These are phyloP conservation scores for Lucilia cuprina DNA, from an alignment of 1,140 invertebrate genomes.

Conservation along the genomic window DNA sequence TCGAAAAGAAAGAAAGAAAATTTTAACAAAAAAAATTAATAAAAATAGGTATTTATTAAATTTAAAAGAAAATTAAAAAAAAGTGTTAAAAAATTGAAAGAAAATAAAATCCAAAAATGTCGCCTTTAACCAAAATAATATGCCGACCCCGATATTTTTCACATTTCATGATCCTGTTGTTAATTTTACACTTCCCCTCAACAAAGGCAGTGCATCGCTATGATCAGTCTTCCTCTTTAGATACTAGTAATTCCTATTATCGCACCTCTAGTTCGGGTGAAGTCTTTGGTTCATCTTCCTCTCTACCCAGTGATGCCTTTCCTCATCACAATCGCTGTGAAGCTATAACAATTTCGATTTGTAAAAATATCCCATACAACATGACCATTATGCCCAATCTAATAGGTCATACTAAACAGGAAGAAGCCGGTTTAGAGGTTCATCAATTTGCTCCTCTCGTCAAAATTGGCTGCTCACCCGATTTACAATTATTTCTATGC, in stretches of 20 bases:
- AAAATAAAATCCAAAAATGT: background rate
- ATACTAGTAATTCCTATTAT: slow-evolving; percentile 46
- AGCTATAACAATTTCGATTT: slow-evolving; percentile 90
- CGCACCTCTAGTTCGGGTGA: slow-evolving; percentile 44
- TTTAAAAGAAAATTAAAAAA: background rate
- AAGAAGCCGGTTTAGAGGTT: slow-evolving; percentile 92
- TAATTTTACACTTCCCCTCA: background rate
- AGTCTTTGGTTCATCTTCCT: slow-evolving; percentile 41
- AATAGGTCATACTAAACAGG: slow-evolving; percentile 90
- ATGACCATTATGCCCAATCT: slow-evolving; percentile 96
- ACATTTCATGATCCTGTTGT: background rate
- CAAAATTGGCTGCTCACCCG: slow-evolving; percentile 93
- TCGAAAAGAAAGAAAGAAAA: background rate
- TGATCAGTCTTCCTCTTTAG: slow-evolving; percentile 25
- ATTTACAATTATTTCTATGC: slow-evolving; percentile 95
- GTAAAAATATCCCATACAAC: slow-evolving; percentile 93
- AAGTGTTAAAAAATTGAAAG: background rate
- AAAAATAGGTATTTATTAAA: background rate
- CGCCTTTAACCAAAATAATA: background rate
- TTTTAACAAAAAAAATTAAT: background rate
- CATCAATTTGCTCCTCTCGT: slow-evolving; percentile 95
- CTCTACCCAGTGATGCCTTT: slow-evolving; percentile 38
- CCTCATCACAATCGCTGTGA: slow-evolving; percentile 83
- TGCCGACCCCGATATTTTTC: background rate
- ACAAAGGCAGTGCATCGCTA: slow-evolving; percentile 37